Evolutionary conservation across 2,797 vertebrate genomes (phyloP).

Genomic region (Megaceryle alcyon): DNA sequence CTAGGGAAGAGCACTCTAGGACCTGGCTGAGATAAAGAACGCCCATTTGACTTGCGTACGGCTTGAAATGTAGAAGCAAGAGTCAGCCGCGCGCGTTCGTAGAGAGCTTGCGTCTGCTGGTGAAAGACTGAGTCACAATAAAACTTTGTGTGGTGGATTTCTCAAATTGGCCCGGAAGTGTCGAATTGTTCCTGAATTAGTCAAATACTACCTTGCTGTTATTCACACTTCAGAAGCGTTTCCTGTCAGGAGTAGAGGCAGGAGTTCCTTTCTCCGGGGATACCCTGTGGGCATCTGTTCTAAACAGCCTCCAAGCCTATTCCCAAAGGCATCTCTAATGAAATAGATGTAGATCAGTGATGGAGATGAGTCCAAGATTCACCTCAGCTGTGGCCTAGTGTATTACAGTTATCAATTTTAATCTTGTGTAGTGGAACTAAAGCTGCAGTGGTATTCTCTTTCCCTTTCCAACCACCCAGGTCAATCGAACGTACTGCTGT

Average conservation of each 20-base stretch:
- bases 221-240: neutral
- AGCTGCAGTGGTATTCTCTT: neutral
- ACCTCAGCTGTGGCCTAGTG: neutral
- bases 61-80: neutral
- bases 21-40: neutral
- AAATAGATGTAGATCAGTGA: neutral
- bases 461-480: constrained; percentile 74
- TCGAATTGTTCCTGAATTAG: constrained; percentile 1
- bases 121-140: neutral
- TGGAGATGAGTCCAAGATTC: neutral
- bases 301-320: neutral
- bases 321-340: neutral
- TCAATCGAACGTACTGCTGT: constrained; percentile 95
- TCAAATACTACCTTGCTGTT: neutral
- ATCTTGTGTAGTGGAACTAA: neutral
- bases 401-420: accelerated
- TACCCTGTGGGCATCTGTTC: neutral
- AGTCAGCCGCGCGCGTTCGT: neutral
- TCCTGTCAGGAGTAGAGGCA: neutral
- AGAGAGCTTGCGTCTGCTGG: neutral
- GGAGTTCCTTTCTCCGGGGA: neutral
- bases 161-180: neutral
- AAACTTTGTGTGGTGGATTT: neutral
- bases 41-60: accelerated
- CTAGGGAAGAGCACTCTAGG: neutral